Conservation (phyloP, 2,113 vertebrate genomes). For the Hypomesus transpacificus region DNA sequence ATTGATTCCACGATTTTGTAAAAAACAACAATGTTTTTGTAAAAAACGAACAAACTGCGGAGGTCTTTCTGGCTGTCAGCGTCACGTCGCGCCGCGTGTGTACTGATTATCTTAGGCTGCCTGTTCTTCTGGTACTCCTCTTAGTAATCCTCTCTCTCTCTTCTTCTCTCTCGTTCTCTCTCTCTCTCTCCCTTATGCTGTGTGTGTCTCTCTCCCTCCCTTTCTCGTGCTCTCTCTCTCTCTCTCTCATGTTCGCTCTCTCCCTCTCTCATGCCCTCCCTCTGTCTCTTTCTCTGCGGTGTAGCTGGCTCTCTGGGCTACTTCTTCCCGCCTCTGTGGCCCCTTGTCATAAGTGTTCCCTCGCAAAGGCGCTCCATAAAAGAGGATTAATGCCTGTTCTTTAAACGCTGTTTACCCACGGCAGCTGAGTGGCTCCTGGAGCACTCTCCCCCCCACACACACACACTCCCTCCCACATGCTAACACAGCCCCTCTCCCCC, state of each 20-base stretch:
- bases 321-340: conserved; percentile 13
- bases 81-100: too few species aligned
- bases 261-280: too few species aligned
- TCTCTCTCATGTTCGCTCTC: not conserved
- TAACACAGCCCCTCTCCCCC: not conserved
- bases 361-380: conserved; percentile 39
- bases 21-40: not conserved
- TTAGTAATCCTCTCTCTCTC: not conserved
- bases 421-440: conserved; percentile 49
- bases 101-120: not conserved
- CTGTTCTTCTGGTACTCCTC: not conserved
- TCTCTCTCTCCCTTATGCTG: conserved; percentile 14
- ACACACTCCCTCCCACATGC: too few species aligned
- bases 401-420: conserved; percentile 41
- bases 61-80: not conserved
- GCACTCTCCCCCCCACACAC: conserved; percentile 12
- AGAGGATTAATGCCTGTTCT: conserved; percentile 53
- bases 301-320: not conserved
- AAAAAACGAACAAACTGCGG: too few species aligned
- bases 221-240: not conserved
- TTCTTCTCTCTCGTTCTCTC: conserved; percentile 4
- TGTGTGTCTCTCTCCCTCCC: not conserved
- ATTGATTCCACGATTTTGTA: conserved; percentile 12
- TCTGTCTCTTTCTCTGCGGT: not conserved
- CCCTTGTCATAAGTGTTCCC: conserved; percentile 25